Base-by-base conservation (phyloP, 64 coral and sea anemone genomes). In the Dendrophyllia cribrosa region DNA sequence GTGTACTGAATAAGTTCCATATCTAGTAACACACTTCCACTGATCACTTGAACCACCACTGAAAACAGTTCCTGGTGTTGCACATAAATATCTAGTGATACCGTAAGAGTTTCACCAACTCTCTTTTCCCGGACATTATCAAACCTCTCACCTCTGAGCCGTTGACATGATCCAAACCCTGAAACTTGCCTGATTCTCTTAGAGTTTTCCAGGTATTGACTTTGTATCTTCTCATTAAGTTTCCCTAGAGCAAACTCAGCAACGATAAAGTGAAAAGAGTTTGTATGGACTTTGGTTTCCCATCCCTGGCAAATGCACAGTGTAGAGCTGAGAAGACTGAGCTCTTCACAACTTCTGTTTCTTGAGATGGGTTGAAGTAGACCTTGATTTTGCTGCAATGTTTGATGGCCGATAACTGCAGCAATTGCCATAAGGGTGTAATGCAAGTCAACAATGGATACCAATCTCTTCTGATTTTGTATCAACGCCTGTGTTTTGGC, bases 261-360 rank as follows among this genome's bases (percentile, higher is more conserved):
- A 25, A 90, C 43, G 23, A 83, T 89, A 13, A 86, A 64, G 52
- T 95, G 87, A 63, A 84, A 83, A n/a, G 80, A 90, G 49, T 83
- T 69, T 59, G 66, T 85, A 44, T 51, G 59, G 43, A 82, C 86
- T 53, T 88, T 82, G 8, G 51, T 87, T 16, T 91, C 88, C 93
- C 88, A 90, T 50, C 88, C 88, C 51, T 95, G 88, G 44, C 93
- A 95, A 22, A 95, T 73, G n/a, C 93, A 95, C 52, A 86, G n/a
- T 60, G 89, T 85, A 20, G 88, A 83, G 6, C 48, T 87, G 14
- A 34, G 45, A 58, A 95, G 74, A 46, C 77, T 61, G 0, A 95
- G 23, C 51, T 95, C 93, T 22, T 95, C 70, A 52, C 93, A 95
- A 58, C 80, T 91, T 34, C 83, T 61, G 46, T 91, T 79, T 51